These are phyloP conservation scores for Tamias sibiricus DNA, from an alignment of 2,113 vertebrate genomes.

Conservation along the genomic window DNA sequence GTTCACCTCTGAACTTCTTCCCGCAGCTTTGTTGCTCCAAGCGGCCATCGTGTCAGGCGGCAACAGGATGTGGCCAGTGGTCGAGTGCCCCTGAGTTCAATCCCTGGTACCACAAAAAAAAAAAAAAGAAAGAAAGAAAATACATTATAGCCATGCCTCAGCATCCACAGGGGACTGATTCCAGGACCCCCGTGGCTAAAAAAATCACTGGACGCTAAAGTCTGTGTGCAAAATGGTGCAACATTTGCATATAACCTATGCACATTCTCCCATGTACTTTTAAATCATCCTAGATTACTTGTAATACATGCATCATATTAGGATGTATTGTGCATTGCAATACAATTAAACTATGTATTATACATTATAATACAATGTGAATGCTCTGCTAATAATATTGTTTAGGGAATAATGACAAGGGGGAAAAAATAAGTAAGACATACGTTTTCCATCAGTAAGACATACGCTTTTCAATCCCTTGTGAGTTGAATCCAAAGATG, in stretches of 20 bases:
- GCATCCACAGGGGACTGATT: neutral
- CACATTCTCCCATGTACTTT: neutral
- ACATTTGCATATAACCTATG: neutral
- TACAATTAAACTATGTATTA: neutral
- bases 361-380: neutral
- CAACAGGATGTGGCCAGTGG: too few relatives aligned
- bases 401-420: neutral
- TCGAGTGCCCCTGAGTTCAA: too few relatives aligned
- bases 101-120: too few relatives aligned
- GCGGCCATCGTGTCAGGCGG: too few relatives aligned
- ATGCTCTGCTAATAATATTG: neutral
- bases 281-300: neutral
- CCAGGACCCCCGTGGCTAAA: neutral
- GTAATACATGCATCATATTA: neutral
- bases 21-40: too few relatives aligned
- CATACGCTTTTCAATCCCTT: neutral
- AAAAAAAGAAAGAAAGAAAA: too few relatives aligned
- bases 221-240: neutral
- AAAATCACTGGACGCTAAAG: neutral
- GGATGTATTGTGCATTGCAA: neutral
- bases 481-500: neutral
- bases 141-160: neutral
- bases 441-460: neutral
- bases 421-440: too few relatives aligned
- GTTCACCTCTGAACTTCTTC: too few relatives aligned